Evolutionary conservation across 1,140 invertebrate species (phyloP).

Genomic region (Macrostomum lignano): DNA sequence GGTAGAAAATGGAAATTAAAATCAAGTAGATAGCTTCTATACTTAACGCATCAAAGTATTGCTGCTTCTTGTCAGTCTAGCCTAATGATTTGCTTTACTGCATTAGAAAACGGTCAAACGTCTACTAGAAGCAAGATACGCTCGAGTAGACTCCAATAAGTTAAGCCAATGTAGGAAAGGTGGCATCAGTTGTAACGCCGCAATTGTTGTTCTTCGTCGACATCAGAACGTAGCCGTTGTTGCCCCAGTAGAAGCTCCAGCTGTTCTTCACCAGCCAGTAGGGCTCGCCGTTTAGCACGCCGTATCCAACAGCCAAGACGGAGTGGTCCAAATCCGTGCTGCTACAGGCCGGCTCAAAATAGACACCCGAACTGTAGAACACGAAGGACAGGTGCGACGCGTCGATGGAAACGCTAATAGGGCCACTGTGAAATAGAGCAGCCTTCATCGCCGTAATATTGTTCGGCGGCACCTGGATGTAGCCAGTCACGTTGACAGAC

Average conservation of each 20-base stretch:
- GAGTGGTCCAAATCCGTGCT: conserved; percentile 40
- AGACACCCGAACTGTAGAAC: conserved; percentile 33
- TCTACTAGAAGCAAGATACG: no score
- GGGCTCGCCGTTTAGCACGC: conserved; percentile 35
- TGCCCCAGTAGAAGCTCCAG: no score
- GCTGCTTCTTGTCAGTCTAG: background rate
- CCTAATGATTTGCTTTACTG: background rate
- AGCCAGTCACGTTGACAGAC: conserved; percentile 40
- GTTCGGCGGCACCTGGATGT: conserved; percentile 35
- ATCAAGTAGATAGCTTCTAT: no score
- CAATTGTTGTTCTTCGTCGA: no score
- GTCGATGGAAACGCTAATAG: conserved; percentile 57
- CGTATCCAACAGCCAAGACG: conserved; percentile 55
- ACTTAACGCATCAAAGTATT: conserved; percentile 1
- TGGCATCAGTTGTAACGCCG: no score
- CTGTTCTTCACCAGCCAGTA: conserved; percentile 66
- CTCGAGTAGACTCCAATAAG: no score
- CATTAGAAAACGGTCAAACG: background rate
- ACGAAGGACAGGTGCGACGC: conserved; percentile 48
- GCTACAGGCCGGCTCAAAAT: background rate
- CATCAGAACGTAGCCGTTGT: no score
- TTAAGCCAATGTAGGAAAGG: no score
- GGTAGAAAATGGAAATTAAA: no score
- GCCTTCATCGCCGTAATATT: conserved; percentile 38
- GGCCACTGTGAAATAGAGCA: conserved; percentile 60